These are phyloP conservation scores for Gasterosteus nipponicus DNA, from an alignment of 2,113 vertebrate genomes.

Conservation along the genomic window DNA sequence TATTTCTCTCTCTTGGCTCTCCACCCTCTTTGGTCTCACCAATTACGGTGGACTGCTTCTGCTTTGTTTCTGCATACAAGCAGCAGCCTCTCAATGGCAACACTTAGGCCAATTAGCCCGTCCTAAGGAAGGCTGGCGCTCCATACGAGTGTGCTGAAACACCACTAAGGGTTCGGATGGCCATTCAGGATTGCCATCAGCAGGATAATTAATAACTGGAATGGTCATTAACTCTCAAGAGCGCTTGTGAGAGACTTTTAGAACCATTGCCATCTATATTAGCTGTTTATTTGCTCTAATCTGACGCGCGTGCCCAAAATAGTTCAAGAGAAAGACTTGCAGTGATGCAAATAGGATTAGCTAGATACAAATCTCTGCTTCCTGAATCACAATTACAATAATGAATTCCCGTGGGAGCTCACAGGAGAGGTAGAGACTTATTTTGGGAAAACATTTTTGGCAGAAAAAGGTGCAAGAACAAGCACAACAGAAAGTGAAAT, in stretches of 20 bases:
- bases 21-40: constrained; percentile 15
- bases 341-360: constrained; percentile 58
- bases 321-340: constrained; percentile 44
- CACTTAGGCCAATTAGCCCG: constrained; percentile 66
- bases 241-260: constrained; percentile 40
- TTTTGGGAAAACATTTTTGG: constrained; percentile 40
- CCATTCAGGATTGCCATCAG: constrained; percentile 50
- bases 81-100: constrained; percentile 56
- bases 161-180: constrained; percentile 43
- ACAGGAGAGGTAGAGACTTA: constrained; percentile 28
- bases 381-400: constrained; percentile 58
- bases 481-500: constrained; percentile 36
- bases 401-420: constrained; percentile 25
- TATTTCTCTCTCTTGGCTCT: background rate
- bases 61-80: constrained; percentile 55
- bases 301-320: constrained; percentile 45
- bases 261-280: constrained; percentile 45
- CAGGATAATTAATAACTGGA: constrained; percentile 38
- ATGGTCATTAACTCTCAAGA: constrained; percentile 30
- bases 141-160: constrained; percentile 41
- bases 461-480: constrained; percentile 30
- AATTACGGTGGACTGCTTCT: constrained; percentile 39
- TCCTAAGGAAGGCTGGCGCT: constrained; percentile 47
- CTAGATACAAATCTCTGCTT: constrained; percentile 57
- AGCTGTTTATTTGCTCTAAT: constrained; percentile 57